Evolutionary conservation across 2,113 vertebrate species (phyloP).

Genomic region (Paramormyrops kingsleyae): DNA sequence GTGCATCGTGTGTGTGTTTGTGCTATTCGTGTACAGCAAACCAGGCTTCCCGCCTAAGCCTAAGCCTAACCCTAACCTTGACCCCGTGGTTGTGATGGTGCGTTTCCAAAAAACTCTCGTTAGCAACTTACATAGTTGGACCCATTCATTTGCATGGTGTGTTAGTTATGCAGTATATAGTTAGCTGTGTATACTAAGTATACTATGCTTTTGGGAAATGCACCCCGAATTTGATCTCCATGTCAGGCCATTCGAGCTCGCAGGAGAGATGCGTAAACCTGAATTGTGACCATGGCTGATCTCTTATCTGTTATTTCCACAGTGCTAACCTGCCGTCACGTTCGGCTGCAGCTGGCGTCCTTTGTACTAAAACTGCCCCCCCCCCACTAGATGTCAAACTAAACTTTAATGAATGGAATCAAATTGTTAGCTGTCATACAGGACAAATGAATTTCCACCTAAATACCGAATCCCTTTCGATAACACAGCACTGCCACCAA

Average conservation of each 20-base stretch:
- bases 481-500: not conserved
- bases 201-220: too few species aligned
- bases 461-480: not conserved
- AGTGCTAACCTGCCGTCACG: not conserved
- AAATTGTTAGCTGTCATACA: not conserved
- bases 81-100: not conserved
- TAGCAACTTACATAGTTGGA: too few species aligned
- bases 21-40: not conserved
- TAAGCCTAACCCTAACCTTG: not conserved
- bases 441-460: not conserved
- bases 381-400: not conserved
- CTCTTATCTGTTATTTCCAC: not conserved
- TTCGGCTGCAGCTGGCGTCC: not conserved
- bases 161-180: too few species aligned
- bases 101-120: too few species aligned
- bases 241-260: not conserved
- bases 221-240: not conserved
- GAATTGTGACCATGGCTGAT: not conserved
- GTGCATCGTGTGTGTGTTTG: not conserved
- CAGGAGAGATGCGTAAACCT: not conserved
- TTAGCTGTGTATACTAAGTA: too few species aligned
- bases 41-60: not conserved
- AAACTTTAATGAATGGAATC: not conserved
- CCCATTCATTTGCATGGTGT: too few species aligned
- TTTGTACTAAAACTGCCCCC: not conserved